phyloP scores from a whole-genome alignment of 2,888 invertebrate genomes.

The Eupithecia subfuscata region DNA sequence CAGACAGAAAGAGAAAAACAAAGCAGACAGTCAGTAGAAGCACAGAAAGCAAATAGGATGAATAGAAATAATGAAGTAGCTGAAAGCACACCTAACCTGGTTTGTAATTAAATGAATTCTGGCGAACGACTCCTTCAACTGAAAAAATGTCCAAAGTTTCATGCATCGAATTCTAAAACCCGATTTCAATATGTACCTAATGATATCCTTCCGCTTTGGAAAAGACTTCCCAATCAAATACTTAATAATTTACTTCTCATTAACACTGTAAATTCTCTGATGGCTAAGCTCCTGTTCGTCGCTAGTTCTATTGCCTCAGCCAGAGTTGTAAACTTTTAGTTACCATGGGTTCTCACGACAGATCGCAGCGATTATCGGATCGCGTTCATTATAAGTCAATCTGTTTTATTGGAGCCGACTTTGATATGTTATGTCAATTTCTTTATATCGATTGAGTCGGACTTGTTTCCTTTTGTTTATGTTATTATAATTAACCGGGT shows the following conservation, averaged over 20 bases:
- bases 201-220: neutral
- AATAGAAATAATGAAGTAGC: too few relatives aligned
- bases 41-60: neutral
- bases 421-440: constrained; percentile 75
- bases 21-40: neutral
- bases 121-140: neutral
- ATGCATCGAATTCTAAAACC: neutral
- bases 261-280: neutral
- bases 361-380: constrained; percentile 70
- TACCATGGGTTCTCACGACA: constrained; percentile 81
- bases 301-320: constrained; percentile 55
- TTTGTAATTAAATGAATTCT: neutral
- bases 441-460: constrained; percentile 48
- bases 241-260: neutral
- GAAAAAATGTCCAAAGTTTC: neutral
- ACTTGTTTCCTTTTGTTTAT: constrained; percentile 40
- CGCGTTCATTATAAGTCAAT: constrained; percentile 81
- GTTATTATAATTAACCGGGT: constrained; percentile 28
- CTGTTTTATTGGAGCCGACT: constrained; percentile 81
- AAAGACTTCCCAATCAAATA: neutral
- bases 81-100: neutral
- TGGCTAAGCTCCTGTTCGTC: constrained; percentile 24
- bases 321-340: constrained; percentile 73
- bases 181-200: neutral
- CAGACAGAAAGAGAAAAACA: neutral